Evolutionary conservation across 2,888 invertebrate species (phyloP), one percentile per base, ranked within the genome.

Genomic region (Noctua janthina): DNA sequence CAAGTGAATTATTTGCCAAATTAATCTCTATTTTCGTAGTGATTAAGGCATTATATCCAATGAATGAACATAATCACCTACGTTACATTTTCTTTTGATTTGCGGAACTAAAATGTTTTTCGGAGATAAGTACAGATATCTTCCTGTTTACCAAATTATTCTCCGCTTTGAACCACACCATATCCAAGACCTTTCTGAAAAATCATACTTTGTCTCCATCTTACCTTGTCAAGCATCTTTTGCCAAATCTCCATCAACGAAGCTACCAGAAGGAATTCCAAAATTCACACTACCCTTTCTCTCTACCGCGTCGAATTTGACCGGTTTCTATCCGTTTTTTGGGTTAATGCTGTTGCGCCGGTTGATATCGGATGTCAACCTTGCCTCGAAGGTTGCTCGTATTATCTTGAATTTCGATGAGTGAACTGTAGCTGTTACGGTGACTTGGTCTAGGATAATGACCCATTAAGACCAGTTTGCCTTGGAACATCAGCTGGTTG

Each of bases 341-440:
- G 89, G 93, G 92, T 92, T 92, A 93, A 92, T 91, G 90, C 86
- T 87, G 79, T 85, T 81, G 79, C 56, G 79, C 76, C 80, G 79
- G 84, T 81, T 90, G 86, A 88, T 92, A 91, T 91, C 90, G 83
- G 66, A 81, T 85, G 90, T 82, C 90, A 92, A 88, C 93, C 93
- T 92, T 92, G 93, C 75, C 35, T 43, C 80, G 90, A 92, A 93
- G 92, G 93, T 78, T 90, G 84, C 70, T 79, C 76, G 87, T 83
- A 87, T 89, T 91, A 92, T 92, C 91, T 84, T 74, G 64, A 84
- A 85, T 87, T 89, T 86, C 83, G 87, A 89, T 89, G 87, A 86
- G 87, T 79, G 83, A 66, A 68, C 71, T 84, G 86, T 81, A 77
- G 76, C 83, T 82, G 87, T 89, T 87, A 89, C 87, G 90, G 89